Conservation (phyloP, 2,888 invertebrate species). For the Sinopyrophorus schimmeli region DNA sequence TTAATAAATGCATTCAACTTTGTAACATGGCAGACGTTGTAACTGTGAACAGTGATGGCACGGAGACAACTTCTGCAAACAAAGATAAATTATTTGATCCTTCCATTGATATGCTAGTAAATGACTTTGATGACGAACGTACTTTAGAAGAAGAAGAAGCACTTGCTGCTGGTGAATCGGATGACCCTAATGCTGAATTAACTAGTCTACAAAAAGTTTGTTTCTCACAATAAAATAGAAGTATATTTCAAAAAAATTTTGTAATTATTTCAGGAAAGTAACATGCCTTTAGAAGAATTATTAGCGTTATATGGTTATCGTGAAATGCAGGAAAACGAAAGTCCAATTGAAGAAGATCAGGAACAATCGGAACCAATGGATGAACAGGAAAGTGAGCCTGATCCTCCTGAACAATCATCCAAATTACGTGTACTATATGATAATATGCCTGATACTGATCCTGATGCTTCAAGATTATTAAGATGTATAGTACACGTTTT, state of each 20-base stretch:
- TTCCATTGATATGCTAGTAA: conserved; percentile 93
- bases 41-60: conserved; percentile 49
- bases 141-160: conserved; percentile 98
- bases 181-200: conserved; percentile 86
- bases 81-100: conserved; percentile 80
- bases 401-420: conserved; percentile 54
- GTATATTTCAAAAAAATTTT: background rate
- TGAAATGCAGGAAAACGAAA: conserved; percentile 52
- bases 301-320: conserved; percentile 83
- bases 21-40: conserved; percentile 52
- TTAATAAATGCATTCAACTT: conserved; percentile 32
- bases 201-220: conserved; percentile 79
- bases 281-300: conserved; percentile 94
- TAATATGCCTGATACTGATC: conserved; percentile 53
- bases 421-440: conserved; percentile 62
- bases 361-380: conserved; percentile 58
- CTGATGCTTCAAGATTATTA: conserved; percentile 57
- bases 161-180: conserved; percentile 80
- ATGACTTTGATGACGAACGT: conserved; percentile 97
- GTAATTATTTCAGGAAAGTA: conserved; percentile 70
- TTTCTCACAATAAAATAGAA: conserved; percentile 2
- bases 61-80: conserved; percentile 49
- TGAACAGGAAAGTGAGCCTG: conserved; percentile 50
- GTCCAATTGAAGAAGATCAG: conserved; percentile 52
- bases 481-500: conserved; percentile 50